Conservation (phyloP, 2,797 vertebrate genomes). For the Muraenolepis orangiensis region DNA sequence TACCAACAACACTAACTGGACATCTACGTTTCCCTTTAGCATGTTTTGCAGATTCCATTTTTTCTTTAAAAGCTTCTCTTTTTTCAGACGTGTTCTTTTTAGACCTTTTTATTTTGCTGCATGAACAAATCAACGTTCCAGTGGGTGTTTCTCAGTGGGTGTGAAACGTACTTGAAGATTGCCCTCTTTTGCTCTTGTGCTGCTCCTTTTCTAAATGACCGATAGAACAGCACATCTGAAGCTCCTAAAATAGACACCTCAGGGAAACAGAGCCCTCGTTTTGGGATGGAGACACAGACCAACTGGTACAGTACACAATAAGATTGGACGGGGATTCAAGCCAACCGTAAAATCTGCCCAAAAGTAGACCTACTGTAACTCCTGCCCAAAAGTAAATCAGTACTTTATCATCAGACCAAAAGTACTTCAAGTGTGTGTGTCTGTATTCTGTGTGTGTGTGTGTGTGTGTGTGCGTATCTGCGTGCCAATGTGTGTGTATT, state of each 20-base stretch:
- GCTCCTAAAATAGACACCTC: not conserved
- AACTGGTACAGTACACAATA: not conserved
- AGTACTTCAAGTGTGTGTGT: not conserved
- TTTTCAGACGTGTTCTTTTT: not conserved
- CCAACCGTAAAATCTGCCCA: too few relatives aligned
- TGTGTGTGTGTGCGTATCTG: not conserved
- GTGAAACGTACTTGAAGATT: not conserved
- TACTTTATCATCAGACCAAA: not conserved
- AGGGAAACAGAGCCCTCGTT: not conserved
- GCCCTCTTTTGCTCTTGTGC: not conserved
- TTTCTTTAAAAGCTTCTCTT: not conserved
- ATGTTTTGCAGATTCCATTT: not conserved
- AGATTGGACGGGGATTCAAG: not conserved
- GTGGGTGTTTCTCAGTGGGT: not conserved
- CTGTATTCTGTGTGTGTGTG: not conserved
- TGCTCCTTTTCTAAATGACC: not conserved
- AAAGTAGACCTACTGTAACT: too few relatives aligned
- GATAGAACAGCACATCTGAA: not conserved
- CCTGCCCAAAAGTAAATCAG: not conserved
- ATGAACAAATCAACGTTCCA: not conserved
- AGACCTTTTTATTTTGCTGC: not conserved
- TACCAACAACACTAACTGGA: too few relatives aligned
- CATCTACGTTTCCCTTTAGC: too few relatives aligned
- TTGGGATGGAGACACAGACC: not conserved
- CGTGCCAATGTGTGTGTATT: not conserved